Evolutionary conservation across 2,113 vertebrate genomes (phyloP), one percentile per base, ranked within the genome.

Genomic region (Sus scrofa): DNA sequence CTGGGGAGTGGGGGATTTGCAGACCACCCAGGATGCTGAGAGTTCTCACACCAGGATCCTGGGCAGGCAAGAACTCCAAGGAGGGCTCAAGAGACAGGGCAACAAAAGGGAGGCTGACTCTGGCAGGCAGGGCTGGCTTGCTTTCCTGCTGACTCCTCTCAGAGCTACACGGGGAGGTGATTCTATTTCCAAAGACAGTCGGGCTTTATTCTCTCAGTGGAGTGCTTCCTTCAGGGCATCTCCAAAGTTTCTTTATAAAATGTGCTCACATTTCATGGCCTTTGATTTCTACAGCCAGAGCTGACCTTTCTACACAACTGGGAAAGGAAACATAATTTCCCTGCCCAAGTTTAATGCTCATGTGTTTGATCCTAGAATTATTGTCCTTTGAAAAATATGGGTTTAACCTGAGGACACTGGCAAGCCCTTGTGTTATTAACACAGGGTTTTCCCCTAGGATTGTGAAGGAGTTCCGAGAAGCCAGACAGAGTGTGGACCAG

Each of bases 331-430:
- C 71, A 44, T 54, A 39, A 86, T 82, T 96, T 73, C 71, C 62
- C 27, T 22, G 67, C 13, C 73, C 54, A n/a, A 70, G 56, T 92
- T 77, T 86, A 62, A 84, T 58, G 84, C 70, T 89, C 19, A 18
- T 44, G 68, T 20, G 30, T 54, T 77, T 82, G 70, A 97, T 71
- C 73, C 78, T 86, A 27, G 50, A 95, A 96, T 92, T 86, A 94
- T 5, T 54, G 20, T 75, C 68, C 84, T 56, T 94, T 79, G 54
- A 82, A 92, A 92, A 97, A 95, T 39, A 86, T 3, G 75, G 74
- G 75, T 27, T 82, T 81, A 62, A 91, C 78, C 74, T 73, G 67
- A 65, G 78, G 58, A 71, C 68, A 75, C 2, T 81, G 78, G 65
- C 71, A 75, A 39, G 7, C 1, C 32, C 44, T 12, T 14, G 0